A percentile compares a stretch with the other conserved stretches of the same genome.
Evolutionary conservation across 2,888 invertebrate species (phyloP).

Genomic region (Metallyticus violacea): DNA sequence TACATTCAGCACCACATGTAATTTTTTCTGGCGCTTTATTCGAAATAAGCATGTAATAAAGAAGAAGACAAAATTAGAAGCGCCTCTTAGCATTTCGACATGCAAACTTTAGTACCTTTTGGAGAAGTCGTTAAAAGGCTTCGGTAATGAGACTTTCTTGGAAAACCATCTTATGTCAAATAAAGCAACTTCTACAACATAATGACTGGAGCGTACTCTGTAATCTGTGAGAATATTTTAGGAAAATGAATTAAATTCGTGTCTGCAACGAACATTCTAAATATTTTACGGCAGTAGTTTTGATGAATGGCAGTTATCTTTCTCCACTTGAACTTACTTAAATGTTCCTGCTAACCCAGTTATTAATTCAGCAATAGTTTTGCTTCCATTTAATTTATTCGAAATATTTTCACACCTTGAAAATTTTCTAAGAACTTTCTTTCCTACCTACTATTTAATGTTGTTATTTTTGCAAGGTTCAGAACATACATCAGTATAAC

Average conservation of each 20-base stretch:
- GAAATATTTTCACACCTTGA: no score
- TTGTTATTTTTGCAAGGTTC: no score
- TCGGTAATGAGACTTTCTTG: not conserved
- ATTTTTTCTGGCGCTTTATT: not conserved
- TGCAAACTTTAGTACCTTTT: not conserved
- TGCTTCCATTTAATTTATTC: no score
- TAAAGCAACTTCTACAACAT: not conserved
- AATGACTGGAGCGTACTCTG: no score
- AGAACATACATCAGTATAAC: no score
- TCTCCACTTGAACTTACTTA: no score
- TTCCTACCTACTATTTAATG: no score
- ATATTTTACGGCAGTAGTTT: not conserved
- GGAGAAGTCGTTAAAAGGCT: not conserved
- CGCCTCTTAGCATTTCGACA: not conserved
- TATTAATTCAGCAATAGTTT: no score
- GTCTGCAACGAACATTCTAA: not conserved
- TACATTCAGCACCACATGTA: no score
- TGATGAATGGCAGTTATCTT: no score
- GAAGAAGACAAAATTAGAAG: not conserved
- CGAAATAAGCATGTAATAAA: not conserved
- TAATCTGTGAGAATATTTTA: not conserved
- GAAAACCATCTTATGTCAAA: not conserved
- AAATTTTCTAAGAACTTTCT: no score
- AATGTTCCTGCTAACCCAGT: no score
- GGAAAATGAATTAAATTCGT: not conserved